Conservation (phyloP, 2,888 invertebrate species). For the Yponomeuta malinellus region DNA sequence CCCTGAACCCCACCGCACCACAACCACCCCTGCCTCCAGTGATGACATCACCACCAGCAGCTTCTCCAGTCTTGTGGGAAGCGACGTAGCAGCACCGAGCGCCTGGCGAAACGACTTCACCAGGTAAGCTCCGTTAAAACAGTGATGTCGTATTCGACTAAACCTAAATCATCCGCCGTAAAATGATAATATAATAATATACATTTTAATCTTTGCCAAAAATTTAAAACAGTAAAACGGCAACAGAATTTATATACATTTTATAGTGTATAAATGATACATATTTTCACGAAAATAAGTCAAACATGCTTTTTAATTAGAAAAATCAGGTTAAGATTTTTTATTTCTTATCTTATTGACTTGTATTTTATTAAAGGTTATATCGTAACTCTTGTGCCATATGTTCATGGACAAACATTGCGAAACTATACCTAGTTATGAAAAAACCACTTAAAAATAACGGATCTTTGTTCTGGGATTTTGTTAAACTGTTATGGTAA, state of each 20-base stretch:
- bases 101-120: slow-evolving; percentile 65
- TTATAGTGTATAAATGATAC: too few species aligned
- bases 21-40: slow-evolving; percentile 50
- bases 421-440: background rate
- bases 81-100: slow-evolving; percentile 43
- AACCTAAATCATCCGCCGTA: background rate
- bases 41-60: slow-evolving; percentile 66
- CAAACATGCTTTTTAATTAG: too few species aligned
- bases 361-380: too few species aligned
- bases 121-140: slow-evolving; percentile 46
- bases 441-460: background rate
- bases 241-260: too few species aligned
- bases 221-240: too few species aligned
- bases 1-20: slow-evolving; percentile 59
- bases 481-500: background rate
- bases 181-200: background rate
- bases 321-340: too few species aligned
- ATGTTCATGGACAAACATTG: too few species aligned
- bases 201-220: too few species aligned
- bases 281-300: too few species aligned
- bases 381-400: too few species aligned
- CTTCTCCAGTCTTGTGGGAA: slow-evolving; percentile 57
- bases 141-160: background rate
- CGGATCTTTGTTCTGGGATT: background rate
- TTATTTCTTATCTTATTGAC: too few species aligned